Evolutionary conservation across 2,888 invertebrate species (phyloP), one percentile per base, ranked within the genome.

Genomic region (Heliconius hortense): DNA sequence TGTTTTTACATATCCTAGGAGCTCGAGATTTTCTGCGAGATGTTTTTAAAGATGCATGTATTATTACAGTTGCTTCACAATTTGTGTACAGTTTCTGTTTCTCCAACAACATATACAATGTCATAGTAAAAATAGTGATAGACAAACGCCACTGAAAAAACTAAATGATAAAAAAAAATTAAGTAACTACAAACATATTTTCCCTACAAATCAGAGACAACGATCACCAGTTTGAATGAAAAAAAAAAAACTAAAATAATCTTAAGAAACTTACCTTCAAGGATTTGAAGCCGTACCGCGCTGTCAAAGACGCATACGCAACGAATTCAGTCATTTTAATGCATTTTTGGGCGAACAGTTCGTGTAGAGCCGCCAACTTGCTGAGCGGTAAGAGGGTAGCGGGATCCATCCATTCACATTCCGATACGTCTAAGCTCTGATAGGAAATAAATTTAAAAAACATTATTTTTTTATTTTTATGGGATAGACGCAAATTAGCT

Each of bases 251-350:
- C 26, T 21, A 62, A 18, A 31, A 15, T 18, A 31, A 28, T 7
- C 18, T 48, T 48, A 48, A 28, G n/a, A n/a, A 56, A 69, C 53
- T 56, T 15, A 95, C 95, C 94, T 93, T 89, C 1, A 96, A 87
- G 1, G 90, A 86, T 80, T 94, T 93, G 86, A 96, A 97, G 0
- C 97, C 97, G 84, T 96, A 96, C 80, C 96, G 89, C 0, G 96
- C 95, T 0, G 97, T 96, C 76, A 97, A 95, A 83, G 96, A 96
- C 0, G 96, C 95, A 87, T 97, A 97, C 0, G 97, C 96, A 24
- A 96, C 95, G 83, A 96, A 96, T 86, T 97, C 96, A 0, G 95
- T 94, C 78, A 97, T 89, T 69, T 95, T 94, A 74, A 88, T 89
- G 83, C 97, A 97, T 60, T 96, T 95, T 63, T 95, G 93, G 80